phyloP scores from a whole-genome alignment of 2,113 vertebrate species.

The Silurus asotus region DNA sequence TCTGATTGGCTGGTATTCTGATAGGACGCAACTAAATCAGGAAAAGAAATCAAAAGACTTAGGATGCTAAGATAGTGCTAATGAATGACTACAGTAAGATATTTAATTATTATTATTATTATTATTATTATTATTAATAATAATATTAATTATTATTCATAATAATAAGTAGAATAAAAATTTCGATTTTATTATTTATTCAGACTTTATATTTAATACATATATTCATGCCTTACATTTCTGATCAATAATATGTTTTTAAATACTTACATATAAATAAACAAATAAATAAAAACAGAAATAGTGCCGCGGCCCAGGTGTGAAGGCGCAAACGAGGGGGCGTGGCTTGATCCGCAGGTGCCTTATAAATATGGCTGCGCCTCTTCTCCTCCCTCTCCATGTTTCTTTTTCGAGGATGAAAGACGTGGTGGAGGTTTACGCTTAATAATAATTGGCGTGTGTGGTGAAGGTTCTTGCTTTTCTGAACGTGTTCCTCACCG shows the following conservation, averaged over 20 bases:
- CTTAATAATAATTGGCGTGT: not conserved
- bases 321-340: slow-evolving; percentile 15
- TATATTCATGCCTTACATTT: not conserved
- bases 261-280: not conserved
- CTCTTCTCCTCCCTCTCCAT: not conserved
- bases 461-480: not conserved
- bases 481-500: not conserved
- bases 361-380: slow-evolving; percentile 22
- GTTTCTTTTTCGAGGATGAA: too few relatives aligned
- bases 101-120: not conserved
- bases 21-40: not conserved
- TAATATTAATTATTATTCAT: not conserved
- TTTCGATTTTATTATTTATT: too few relatives aligned
- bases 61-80: not conserved
- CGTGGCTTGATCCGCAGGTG: not conserved
- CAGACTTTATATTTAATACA: too few relatives aligned
- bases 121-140: not conserved
- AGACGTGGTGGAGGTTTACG: not conserved
- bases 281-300: not conserved
- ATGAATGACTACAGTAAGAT: not conserved
- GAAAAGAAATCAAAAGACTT: not conserved
- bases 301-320: not conserved
- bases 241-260: not conserved
- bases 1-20: not conserved
- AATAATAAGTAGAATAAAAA: too few relatives aligned